phyloP scores from a whole-genome alignment of 2,888 invertebrate species.

The Carterocephalus palaemon region DNA sequence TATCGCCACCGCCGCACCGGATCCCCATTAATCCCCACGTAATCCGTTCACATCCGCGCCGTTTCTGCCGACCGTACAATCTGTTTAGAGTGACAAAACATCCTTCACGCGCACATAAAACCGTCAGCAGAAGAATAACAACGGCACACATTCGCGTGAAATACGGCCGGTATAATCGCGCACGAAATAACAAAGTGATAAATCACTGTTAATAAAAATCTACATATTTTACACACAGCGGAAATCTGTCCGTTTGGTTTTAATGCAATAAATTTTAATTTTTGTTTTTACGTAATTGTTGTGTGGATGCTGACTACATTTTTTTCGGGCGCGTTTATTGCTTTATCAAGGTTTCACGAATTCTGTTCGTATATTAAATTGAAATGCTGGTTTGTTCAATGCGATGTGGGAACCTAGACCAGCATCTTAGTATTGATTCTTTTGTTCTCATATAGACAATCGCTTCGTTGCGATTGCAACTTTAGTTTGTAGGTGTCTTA shows the following conservation, averaged over 20 bases:
- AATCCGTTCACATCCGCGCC: conserved; percentile 9
- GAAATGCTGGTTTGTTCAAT: no score
- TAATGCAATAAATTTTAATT: conserved; percentile 24
- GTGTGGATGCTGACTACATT: conserved; percentile 9
- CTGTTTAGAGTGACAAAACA: conserved; percentile 26
- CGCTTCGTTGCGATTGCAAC: no score
- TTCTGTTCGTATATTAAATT: no score
- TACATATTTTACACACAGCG: conserved; percentile 25
- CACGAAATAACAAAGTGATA: conserved; percentile 29
- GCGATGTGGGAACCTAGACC: no score
- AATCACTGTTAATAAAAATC: conserved; percentile 27
- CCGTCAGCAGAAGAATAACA: conserved; percentile 21
- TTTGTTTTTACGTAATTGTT: conserved; percentile 16
- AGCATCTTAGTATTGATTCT: no score
- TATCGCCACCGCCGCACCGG: conserved; percentile 5
- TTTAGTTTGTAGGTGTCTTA: no score
- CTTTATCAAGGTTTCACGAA: conserved; percentile 4
- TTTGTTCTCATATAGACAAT: no score
- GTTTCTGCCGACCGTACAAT: conserved; percentile 22
- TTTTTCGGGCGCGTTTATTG: background rate
- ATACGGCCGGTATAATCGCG: conserved; percentile 27
- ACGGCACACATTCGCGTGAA: conserved; percentile 22
- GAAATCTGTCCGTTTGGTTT: conserved; percentile 25
- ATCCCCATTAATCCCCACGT: conserved; percentile 9
- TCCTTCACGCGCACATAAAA: conserved; percentile 24